Evolutionary conservation across 2,113 vertebrate species (phyloP).

Genomic region (Peromyscus leucopus): DNA sequence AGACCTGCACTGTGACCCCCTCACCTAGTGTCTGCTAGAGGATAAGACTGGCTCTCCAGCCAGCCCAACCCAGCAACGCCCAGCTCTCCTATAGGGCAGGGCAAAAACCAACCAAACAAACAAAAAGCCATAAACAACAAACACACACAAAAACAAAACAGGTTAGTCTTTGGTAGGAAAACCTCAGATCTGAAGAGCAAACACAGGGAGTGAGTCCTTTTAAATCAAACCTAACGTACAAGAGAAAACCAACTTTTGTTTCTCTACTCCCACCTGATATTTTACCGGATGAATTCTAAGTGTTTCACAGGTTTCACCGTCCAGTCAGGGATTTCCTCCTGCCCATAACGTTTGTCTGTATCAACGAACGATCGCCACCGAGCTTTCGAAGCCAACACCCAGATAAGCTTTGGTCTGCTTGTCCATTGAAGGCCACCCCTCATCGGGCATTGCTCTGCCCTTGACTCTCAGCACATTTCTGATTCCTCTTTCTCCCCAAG

Average conservation of each 20-base stretch:
- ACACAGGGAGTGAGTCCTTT: neutral
- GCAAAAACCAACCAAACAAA: neutral
- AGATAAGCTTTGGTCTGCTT: neutral
- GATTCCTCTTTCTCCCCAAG: neutral
- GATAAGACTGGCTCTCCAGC: neutral
- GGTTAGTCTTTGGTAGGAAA: neutral
- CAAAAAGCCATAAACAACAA: neutral
- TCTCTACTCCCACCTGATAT: neutral
- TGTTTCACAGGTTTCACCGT: neutral
- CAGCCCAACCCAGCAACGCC: rapidly evolving
- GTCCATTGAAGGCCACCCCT: no score
- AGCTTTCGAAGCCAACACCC: neutral
- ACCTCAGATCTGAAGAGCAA: slow-evolving; percentile 16
- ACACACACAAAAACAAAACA: neutral
- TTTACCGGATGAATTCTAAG: neutral
- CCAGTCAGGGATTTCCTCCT: neutral
- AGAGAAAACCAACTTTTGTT: neutral
- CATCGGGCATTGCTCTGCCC: neutral
- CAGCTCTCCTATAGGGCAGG: no score
- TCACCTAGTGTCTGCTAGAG: neutral
- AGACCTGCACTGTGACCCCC: rapidly evolving
- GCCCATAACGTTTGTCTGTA: neutral
- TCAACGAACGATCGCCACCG: no score
- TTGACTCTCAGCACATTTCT: neutral
- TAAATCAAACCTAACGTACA: neutral